phyloP scores from a whole-genome alignment of 2,888 invertebrate genomes.

The Cryptocephalus moraei region DNA sequence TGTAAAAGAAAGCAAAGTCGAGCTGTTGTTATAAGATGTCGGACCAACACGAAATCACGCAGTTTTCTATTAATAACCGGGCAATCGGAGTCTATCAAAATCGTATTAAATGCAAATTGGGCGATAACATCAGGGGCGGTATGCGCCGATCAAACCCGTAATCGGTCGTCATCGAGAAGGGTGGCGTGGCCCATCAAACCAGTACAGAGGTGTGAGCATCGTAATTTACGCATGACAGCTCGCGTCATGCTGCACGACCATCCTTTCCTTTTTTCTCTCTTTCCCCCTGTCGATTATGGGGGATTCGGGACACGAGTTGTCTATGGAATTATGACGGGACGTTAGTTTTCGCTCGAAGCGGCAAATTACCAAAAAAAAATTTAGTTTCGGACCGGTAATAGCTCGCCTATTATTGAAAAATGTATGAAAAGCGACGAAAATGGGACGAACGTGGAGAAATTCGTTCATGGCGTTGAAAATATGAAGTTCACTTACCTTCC shows the following conservation, averaged over 20 bases:
- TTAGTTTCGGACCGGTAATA: background rate
- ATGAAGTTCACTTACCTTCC: too few species aligned
- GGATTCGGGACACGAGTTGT: background rate
- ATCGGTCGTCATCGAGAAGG: constrained; percentile 11
- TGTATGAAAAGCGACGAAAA: too few species aligned
- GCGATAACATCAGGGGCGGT: background rate
- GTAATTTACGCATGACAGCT: constrained; percentile 13
- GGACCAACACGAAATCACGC: too few species aligned
- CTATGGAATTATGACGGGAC: background rate
- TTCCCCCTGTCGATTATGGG: constrained; percentile 2
- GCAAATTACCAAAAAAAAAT: too few species aligned
- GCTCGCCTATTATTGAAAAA: too few species aligned
- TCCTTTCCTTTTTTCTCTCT: constrained; percentile 4
- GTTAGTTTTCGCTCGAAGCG: too few species aligned
- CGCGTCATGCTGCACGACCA: constrained; percentile 1
- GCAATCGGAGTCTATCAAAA: too few species aligned
- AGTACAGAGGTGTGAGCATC: constrained; percentile 16
- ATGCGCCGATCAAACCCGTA: background rate
- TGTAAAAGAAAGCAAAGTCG: too few species aligned
- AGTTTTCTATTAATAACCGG: too few species aligned
- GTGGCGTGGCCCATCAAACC: constrained; percentile 16
- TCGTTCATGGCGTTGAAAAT: too few species aligned
- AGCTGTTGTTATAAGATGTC: too few species aligned
- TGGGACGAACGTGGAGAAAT: too few species aligned
- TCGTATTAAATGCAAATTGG: background rate